Base-by-base conservation (phyloP, 30 jellyfish, hydroid and myxozoan species). In the Pseudorhiza aurosa region DNA sequence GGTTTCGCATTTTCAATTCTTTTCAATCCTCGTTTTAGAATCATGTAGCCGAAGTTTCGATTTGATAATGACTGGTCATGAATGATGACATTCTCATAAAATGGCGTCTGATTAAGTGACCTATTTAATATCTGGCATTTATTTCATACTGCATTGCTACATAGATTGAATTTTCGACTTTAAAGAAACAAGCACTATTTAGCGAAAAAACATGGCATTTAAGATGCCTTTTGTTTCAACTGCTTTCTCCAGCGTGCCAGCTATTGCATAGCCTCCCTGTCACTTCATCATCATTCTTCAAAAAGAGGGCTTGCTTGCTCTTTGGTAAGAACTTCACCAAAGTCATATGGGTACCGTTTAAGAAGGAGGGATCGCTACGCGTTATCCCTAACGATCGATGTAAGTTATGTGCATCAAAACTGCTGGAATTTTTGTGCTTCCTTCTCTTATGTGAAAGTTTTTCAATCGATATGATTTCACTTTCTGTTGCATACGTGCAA, bases 241-340 rank as follows among this genome's bases (percentile, higher is more conserved):
- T 25, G 24, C 39, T 65, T 4, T 65, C 63, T 2, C 82, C 82
- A 0, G 82, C 75, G 28, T 74, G 87, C 77, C 87, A 76, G 44
- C 80, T 76, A n/a, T 76, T 76, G 35, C 67, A 74, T 10, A 53
- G 56, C 8, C 67, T 17, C 8, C 31, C 58, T 28, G 39, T 5
- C 11, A 27, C 22, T 5, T 33, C 60, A 2, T 21, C 22, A 17
- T 59, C 88, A 0, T 76, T 36, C 46, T 46, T 76, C 71, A 76
- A 59, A 27, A 58, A 76, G 30, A 63, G 46, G 12, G 88, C 88
- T 42, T 76, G 88, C 50, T 35, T 76, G 40, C 88, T 76, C 44
- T 76, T 76, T 0, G 88, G 88, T 21, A 76, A 39, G 74, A 76
- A 76, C 32, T 76, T 76, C 53, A 76, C 88, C 17, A 76, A 42